Percentiles rank a stretch among this genome's conserved stretches.
These are phyloP conservation scores for Drosophila equinoxialis DNA, from an alignment of 1,140 invertebrate species.

Conservation along the genomic window DNA sequence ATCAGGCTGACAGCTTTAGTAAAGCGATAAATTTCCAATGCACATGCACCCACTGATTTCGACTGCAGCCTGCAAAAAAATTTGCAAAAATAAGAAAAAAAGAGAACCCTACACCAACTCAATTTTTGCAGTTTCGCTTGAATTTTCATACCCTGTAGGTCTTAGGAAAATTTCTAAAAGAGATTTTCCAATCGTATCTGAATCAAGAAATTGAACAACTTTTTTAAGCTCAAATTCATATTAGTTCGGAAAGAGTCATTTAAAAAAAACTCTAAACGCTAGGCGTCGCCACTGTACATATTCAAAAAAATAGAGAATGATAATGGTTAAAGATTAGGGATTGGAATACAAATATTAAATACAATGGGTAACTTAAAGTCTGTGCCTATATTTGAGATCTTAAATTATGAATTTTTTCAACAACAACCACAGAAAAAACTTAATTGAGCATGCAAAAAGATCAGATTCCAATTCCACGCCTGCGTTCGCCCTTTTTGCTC, in stretches of 20 bases:
- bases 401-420: conserved; percentile 1
- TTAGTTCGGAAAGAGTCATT: too few species aligned
- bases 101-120: conserved; percentile 20
- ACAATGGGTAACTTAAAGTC: not conserved
- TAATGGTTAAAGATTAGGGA: too few species aligned
- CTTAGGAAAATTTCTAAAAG: not conserved
- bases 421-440: conserved; percentile 40
- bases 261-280: too few species aligned
- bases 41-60: conserved; percentile 44
- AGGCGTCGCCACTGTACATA: too few species aligned
- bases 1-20: conserved; percentile 71
- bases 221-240: too few species aligned
- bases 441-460: conserved; percentile 78
- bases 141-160: conserved; percentile 17
- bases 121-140: conserved; percentile 25
- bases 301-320: too few species aligned
- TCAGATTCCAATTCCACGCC: conserved; percentile 64
- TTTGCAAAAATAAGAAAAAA: not conserved
- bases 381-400: not conserved
- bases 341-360: too few species aligned
- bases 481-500: conserved; percentile 46
- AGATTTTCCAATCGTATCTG: not conserved
- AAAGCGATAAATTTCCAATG: conserved; percentile 66
- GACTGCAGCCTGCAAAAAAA: conserved; percentile 13
- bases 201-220: too few species aligned